A percentile compares a stretch with the other conserved stretches of the same genome.
Conservation (phyloP, 2,888 invertebrate species). For the Monopis laevigella region DNA sequence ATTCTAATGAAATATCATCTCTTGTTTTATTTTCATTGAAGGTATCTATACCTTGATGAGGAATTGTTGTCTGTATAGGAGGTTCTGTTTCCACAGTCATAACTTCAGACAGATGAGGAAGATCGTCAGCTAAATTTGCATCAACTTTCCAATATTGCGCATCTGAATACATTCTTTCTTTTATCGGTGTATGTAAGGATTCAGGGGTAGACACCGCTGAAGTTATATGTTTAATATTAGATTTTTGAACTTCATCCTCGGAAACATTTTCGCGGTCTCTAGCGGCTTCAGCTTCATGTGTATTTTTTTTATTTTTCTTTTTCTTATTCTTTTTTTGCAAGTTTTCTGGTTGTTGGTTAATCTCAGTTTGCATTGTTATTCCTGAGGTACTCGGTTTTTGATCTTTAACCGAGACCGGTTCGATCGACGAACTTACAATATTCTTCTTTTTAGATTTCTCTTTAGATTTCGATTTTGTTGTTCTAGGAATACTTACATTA, state of each 20-base stretch:
- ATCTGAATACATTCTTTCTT: constrained; percentile 51
- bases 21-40: background rate
- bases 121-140: constrained; percentile 31
- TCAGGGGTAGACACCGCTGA: constrained; percentile 43
- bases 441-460: constrained; percentile 35
- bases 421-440: constrained; percentile 12
- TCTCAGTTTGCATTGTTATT: background rate
- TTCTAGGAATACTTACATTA: no score
- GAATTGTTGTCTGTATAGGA: background rate
- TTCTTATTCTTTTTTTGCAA: constrained; percentile 19
- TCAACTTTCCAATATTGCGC: constrained; percentile 56
- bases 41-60: background rate
- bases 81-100: constrained; percentile 32
- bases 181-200: constrained; percentile 46
- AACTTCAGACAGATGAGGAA: constrained; percentile 32
- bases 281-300: constrained; percentile 33
- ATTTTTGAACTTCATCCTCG: constrained; percentile 26
- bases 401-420: constrained; percentile 18
- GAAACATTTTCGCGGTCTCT: constrained; percentile 32
- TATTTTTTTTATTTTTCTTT: constrained; percentile 16
- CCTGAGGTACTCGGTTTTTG: background rate
- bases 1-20: constrained; percentile 30
- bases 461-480: background rate
- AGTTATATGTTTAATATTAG: constrained; percentile 17
- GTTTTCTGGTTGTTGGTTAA: background rate